phyloP scores from a whole-genome alignment of 2,888 invertebrate genomes.

The Campoplex capitator region DNA sequence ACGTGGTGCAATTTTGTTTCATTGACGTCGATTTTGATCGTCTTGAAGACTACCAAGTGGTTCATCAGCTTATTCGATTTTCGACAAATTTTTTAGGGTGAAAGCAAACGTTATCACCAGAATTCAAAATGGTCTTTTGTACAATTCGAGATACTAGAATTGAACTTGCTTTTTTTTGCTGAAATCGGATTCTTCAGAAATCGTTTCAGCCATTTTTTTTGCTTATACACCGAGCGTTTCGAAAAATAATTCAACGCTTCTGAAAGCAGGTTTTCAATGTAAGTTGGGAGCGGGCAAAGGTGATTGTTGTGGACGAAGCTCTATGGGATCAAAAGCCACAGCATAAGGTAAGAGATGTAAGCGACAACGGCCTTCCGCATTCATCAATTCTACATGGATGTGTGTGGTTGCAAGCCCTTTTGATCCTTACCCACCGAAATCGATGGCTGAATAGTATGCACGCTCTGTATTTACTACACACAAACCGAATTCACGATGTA shows the following conservation, averaged over 20 bases:
- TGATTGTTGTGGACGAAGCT: background rate
- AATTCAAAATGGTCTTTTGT: background rate
- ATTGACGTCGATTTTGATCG: no score
- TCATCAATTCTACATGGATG: background rate
- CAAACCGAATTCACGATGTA: background rate
- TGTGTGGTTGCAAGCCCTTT: conserved; percentile 8
- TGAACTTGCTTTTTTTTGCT: no score
- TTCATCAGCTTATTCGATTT: background rate
- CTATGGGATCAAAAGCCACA: conserved; percentile 6
- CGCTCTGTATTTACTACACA: background rate
- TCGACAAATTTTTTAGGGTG: background rate
- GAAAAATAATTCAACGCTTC: background rate
- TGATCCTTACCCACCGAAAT: background rate
- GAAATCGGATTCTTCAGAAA: no score
- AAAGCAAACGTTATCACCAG: background rate
- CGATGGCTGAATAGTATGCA: background rate
- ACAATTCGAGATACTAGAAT: no score
- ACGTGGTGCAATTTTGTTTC: background rate
- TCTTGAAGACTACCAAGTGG: background rate
- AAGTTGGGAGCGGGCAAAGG: background rate
- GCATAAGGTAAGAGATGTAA: background rate
- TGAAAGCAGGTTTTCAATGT: background rate
- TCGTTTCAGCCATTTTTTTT: no score
- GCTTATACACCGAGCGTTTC: no score
- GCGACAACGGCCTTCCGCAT: background rate